Percentiles rank a stretch among this genome's conserved stretches.
phyloP scores from a whole-genome alignment of 1,140 invertebrate genomes.

The Gonioctena quinquepunctata region DNA sequence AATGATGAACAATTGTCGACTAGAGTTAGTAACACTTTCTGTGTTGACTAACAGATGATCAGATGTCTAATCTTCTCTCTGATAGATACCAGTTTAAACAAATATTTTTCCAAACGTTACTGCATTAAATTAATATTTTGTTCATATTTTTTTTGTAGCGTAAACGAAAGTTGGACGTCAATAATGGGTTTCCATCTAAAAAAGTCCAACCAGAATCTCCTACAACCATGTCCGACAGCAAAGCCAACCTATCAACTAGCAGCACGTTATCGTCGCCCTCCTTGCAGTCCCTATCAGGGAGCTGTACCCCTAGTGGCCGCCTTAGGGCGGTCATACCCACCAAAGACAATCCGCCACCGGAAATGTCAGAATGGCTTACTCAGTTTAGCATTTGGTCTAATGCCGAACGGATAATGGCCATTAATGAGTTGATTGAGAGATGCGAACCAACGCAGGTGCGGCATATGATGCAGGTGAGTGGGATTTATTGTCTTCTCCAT shows the following conservation, averaged over 20 bases:
- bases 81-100: conserved; percentile 21
- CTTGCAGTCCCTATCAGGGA: neutral
- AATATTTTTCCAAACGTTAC: too few relatives aligned
- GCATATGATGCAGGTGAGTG: conserved; percentile 72
- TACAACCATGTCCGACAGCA: neutral
- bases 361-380: conserved; percentile 75
- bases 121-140: too few relatives aligned
- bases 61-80: conserved; percentile 52
- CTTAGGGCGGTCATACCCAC: conserved; percentile 69
- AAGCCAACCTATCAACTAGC: neutral
- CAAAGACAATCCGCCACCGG: conserved; percentile 79
- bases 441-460: conserved; percentile 89
- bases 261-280: conserved; percentile 1
- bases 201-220: conserved; percentile 46
- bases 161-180: conserved; percentile 56
- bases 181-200: conserved; percentile 57
- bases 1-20: conserved; percentile 22
- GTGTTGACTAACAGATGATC: conserved; percentile 46
- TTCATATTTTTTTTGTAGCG: conserved; percentile 34
- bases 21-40: conserved; percentile 37
- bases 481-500: too few relatives aligned
- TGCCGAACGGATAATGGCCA: conserved; percentile 83
- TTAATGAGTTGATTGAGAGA: conserved; percentile 83
- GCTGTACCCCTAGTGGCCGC: conserved; percentile 26
- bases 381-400: conserved; percentile 89